Percentiles rank a stretch among this genome's conserved stretches.
Evolutionary conservation across 2,888 invertebrate genomes (phyloP).

Genomic region (Pegoplata infirma): DNA sequence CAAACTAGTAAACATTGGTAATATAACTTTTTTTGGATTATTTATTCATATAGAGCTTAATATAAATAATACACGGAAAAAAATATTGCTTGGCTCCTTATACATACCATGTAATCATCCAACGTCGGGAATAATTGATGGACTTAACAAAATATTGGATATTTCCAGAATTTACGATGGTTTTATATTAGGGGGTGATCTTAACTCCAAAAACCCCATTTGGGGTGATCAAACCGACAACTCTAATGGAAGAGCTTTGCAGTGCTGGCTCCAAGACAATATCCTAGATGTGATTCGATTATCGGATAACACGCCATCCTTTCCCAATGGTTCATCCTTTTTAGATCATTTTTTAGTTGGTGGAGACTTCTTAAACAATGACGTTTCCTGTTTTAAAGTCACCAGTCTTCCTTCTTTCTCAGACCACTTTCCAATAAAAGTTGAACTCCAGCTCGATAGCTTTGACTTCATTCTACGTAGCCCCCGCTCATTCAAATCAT

Average conservation of each 20-base stretch:
- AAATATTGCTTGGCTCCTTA: not conserved
- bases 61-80: not conserved
- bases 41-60: no score
- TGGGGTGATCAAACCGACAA: not conserved
- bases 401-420: not conserved
- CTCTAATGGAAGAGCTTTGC: not conserved
- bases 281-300: no score
- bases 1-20: not conserved
- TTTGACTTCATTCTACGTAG: not conserved
- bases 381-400: not conserved
- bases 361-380: not conserved
- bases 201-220: not conserved
- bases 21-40: no score
- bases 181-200: not conserved
- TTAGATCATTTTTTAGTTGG: slow-evolving; percentile 21
- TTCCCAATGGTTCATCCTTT: not conserved
- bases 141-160: not conserved
- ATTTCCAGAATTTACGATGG: no score
- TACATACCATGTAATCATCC: slow-evolving; percentile 3
- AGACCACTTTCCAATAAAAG: slow-evolving; percentile 13
- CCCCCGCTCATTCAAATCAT: not conserved
- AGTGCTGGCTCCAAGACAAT: slow-evolving; percentile 2
- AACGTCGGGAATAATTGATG: not conserved
- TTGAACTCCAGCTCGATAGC: not conserved
- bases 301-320: not conserved